These are phyloP conservation scores for Sycophaga agraensis DNA, from an alignment of 1,140 invertebrate species.

Conservation along the genomic window DNA sequence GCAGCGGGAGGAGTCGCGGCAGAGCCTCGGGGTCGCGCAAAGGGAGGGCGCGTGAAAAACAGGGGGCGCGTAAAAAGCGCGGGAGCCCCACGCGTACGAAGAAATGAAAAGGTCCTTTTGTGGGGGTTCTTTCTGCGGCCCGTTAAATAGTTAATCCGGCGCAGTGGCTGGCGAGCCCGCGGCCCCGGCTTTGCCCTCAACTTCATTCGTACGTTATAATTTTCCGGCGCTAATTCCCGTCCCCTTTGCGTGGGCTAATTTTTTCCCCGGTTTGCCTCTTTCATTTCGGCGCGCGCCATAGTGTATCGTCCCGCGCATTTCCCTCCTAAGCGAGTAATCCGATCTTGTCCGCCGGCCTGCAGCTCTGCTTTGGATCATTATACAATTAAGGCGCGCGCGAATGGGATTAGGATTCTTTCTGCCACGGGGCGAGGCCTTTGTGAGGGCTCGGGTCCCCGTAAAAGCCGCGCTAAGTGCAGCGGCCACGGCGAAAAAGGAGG, in stretches of 20 bases:
- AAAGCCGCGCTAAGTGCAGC: too few relatives aligned
- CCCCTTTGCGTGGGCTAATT: background rate
- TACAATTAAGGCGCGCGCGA: slow-evolving; percentile 18
- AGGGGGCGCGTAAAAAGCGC: too few relatives aligned
- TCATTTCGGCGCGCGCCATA: background rate
- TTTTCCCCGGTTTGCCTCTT: background rate
- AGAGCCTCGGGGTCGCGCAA: too few relatives aligned
- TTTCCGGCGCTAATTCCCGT: slow-evolving; percentile 13
- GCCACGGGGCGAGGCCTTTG: too few relatives aligned
- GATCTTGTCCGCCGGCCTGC: background rate
- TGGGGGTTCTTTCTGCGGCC: slow-evolving; percentile 5
- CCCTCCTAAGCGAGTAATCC: background rate
- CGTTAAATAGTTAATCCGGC: slow-evolving; percentile 22
- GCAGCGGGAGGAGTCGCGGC: too few relatives aligned
- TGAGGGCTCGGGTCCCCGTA: too few relatives aligned
- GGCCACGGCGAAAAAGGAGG: too few relatives aligned
- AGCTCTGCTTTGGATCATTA: slow-evolving; percentile 24
- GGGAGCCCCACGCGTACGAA: too few relatives aligned
- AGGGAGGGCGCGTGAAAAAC: background rate
- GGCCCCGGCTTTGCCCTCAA: slow-evolving; percentile 2
- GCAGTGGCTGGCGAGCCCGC: background rate
- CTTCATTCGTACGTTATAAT: slow-evolving; percentile 17
- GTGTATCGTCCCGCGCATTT: background rate
- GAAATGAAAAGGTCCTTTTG: slow-evolving; percentile 23
- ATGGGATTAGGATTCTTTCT: slow-evolving; percentile 6